Evolutionary conservation across 1,140 invertebrate genomes (phyloP).

Genomic region (Caerostris darwini): DNA sequence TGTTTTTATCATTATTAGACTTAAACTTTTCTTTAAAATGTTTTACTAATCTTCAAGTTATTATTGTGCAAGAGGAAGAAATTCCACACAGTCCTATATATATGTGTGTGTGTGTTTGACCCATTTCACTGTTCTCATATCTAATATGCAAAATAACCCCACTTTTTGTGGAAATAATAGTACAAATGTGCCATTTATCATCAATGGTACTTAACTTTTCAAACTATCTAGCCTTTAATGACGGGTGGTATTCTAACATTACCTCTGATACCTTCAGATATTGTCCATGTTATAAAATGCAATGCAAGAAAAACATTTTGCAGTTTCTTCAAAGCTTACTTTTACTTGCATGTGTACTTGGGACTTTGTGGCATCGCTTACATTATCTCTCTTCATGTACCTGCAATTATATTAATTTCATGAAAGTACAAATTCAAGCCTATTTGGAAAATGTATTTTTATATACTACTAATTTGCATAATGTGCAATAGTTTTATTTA

Average conservation of each 20-base stretch:
- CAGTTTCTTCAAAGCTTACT: neutral
- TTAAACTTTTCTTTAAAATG: neutral
- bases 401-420: constrained; percentile 36
- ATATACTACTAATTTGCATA: constrained; percentile 30
- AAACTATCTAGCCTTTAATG: constrained; percentile 28
- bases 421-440: constrained; percentile 59
- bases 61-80: neutral
- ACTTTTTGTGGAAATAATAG: constrained; percentile 7
- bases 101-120: too few relatives aligned
- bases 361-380: neutral
- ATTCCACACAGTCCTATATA: neutral
- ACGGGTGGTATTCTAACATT: constrained; percentile 58
- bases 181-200: constrained; percentile 40
- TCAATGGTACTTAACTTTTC: neutral
- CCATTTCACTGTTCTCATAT: constrained; percentile 33
- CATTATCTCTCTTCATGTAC: constrained; percentile 36
- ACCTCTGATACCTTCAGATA: constrained; percentile 53
- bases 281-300: neutral
- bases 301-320: neutral
- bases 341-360: neutral
- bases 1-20: too few relatives aligned
- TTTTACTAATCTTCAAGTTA: too few relatives aligned
- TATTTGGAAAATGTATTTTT: constrained; percentile 58
- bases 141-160: constrained; percentile 22
- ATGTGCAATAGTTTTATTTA: constrained; percentile 41